Conservation (phyloP, 2,113 vertebrate genomes). For the Bos indicus region DNA sequence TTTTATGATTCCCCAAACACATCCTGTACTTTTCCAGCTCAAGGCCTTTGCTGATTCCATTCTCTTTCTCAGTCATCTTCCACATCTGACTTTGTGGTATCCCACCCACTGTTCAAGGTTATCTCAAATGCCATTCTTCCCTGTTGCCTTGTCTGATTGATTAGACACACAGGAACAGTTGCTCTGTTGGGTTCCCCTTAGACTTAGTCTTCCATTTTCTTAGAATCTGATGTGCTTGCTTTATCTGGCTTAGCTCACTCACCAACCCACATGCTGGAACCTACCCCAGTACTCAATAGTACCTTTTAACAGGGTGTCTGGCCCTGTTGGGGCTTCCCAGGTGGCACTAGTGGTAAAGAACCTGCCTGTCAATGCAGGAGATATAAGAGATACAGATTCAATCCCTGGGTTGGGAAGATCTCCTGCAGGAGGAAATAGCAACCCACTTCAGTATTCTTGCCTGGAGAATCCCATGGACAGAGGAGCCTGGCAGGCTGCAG, state of each 20-base stretch:
- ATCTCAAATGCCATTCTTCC: background rate
- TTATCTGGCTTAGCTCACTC: background rate
- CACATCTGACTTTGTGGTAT: constrained; percentile 11
- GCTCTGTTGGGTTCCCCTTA: background rate
- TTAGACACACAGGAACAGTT: background rate
- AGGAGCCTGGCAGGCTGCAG: background rate
- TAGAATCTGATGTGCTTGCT: background rate
- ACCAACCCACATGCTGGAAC: background rate
- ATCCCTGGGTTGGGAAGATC: background rate
- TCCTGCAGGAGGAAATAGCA: background rate
- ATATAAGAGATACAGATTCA: background rate
- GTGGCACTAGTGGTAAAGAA: background rate
- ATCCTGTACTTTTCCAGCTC: constrained; percentile 62
- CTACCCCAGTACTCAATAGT: background rate
- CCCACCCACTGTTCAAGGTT: background rate
- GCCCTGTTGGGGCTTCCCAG: background rate
- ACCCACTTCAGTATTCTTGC: background rate
- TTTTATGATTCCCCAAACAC: constrained; percentile 32
- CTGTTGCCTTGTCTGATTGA: background rate
- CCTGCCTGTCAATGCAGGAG: background rate
- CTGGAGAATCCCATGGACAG: background rate
- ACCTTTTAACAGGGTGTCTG: background rate
- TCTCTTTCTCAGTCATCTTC: constrained; percentile 28
- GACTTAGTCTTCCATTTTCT: background rate
- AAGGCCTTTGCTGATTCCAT: background rate